A percentile compares a stretch with the other conserved stretches of the same genome.
These are phyloP conservation scores for Phengaris arion DNA, from an alignment of 2,888 invertebrate species.

Conservation along the genomic window DNA sequence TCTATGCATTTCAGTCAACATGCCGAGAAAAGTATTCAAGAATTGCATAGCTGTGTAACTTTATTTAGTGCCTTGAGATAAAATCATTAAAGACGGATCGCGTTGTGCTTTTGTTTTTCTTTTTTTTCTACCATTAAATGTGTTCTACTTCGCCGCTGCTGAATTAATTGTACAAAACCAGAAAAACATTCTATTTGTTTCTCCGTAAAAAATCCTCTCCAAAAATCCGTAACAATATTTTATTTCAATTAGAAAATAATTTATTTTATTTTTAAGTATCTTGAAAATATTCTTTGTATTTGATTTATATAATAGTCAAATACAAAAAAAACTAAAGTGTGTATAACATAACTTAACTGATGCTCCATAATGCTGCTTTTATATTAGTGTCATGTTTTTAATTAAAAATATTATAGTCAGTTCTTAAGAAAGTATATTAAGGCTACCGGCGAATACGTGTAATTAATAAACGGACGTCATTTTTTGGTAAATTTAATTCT, in stretches of 20 bases:
- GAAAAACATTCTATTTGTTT: conserved; percentile 12
- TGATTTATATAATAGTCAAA: background rate
- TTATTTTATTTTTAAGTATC: background rate
- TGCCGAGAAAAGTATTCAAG: conserved; percentile 23
- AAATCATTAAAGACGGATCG: conserved; percentile 25
- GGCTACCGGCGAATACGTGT: no score
- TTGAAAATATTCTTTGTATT: background rate
- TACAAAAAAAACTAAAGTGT: background rate
- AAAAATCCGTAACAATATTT: conserved; percentile 13
- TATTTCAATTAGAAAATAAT: conserved; percentile 23
- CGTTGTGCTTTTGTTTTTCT: conserved; percentile 23
- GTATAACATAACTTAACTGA: conserved; percentile 7
- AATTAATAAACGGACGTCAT: no score
- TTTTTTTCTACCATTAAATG: conserved; percentile 21
- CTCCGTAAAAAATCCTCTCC: no score
- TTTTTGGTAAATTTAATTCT: no score
- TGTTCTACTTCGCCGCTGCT: background rate
- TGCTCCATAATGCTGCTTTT: conserved; percentile 10
- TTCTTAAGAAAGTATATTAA: background rate
- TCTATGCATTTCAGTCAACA: conserved; percentile 36
- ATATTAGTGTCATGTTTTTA: background rate
- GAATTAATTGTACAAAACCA: conserved; percentile 18
- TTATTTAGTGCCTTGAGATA: conserved; percentile 12
- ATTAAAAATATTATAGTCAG: background rate
- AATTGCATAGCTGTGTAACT: conserved; percentile 21